phyloP scores from a whole-genome alignment of 2,113 vertebrate species.

The Notarius lentiginosus region DNA sequence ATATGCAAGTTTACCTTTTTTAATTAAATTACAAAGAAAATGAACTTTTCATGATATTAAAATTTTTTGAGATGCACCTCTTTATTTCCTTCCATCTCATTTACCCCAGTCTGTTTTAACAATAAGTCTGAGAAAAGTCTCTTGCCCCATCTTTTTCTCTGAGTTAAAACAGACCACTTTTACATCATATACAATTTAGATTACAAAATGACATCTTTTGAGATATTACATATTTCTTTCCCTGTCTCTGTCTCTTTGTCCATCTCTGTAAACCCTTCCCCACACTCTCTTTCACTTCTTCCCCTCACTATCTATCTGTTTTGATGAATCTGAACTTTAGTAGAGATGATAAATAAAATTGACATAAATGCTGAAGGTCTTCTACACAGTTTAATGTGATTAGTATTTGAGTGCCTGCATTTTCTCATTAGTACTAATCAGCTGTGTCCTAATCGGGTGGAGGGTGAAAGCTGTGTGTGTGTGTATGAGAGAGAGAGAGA shows the following conservation, averaged over 20 bases:
- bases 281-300: not conserved
- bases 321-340: not conserved
- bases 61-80: too few relatives aligned
- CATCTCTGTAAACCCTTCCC: not conserved
- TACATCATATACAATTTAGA: not conserved
- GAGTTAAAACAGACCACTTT: slow-evolving; percentile 1
- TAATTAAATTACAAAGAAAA: too few relatives aligned
- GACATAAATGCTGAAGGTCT: not conserved
- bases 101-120: not conserved
- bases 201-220: not conserved
- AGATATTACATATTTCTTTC: not conserved
- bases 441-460: not conserved
- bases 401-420: not conserved
- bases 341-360: not conserved
- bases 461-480: not conserved
- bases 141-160: not conserved
- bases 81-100: not conserved
- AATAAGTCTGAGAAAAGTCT: not conserved
- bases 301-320: not conserved
- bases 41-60: too few relatives aligned
- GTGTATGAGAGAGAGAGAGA: not conserved
- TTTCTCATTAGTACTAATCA: not conserved
- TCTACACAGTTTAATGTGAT: not conserved
- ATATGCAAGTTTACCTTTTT: too few relatives aligned
- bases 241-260: not conserved